Conservation (phyloP, 92 coral and sea anemone genomes). For the Siderastrea siderea region DNA sequence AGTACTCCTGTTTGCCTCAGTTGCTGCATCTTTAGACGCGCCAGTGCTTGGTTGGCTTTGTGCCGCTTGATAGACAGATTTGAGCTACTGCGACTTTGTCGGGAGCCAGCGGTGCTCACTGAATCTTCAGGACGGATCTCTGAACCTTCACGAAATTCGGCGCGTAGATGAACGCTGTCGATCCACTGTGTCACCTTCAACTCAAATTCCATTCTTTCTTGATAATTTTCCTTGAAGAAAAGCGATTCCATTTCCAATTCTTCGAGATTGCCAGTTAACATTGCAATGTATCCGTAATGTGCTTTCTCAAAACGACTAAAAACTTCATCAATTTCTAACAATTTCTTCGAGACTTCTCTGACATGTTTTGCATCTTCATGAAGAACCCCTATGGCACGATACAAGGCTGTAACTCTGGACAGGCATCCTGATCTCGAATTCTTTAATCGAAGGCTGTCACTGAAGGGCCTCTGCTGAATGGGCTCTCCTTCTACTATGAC, state of each 20-base stretch:
- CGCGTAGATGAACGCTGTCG: too few species aligned
- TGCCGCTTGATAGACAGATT: neutral
- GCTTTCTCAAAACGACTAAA: neutral
- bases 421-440: neutral
- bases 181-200: too few species aligned
- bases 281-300: too few species aligned
- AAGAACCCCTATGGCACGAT: neutral
- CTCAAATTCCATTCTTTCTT: too few species aligned
- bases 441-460: neutral
- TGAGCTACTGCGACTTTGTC: neutral
- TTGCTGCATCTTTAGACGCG: too few species aligned
- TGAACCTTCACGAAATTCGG: too few species aligned
- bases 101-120: too few species aligned
- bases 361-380: constrained; percentile 1
- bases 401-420: constrained; percentile 2
- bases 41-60: neutral
- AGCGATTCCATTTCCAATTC: too few species aligned
- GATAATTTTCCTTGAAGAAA: too few species aligned
- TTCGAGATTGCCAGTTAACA: too few species aligned
- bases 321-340: constrained; percentile 1
- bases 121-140: too few species aligned
- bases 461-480: neutral
- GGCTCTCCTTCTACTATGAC: neutral
- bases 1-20: neutral
- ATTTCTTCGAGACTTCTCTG: neutral